These are phyloP conservation scores for Pimpla rufipes DNA, from an alignment of 2,888 invertebrate genomes.

Conservation along the genomic window DNA sequence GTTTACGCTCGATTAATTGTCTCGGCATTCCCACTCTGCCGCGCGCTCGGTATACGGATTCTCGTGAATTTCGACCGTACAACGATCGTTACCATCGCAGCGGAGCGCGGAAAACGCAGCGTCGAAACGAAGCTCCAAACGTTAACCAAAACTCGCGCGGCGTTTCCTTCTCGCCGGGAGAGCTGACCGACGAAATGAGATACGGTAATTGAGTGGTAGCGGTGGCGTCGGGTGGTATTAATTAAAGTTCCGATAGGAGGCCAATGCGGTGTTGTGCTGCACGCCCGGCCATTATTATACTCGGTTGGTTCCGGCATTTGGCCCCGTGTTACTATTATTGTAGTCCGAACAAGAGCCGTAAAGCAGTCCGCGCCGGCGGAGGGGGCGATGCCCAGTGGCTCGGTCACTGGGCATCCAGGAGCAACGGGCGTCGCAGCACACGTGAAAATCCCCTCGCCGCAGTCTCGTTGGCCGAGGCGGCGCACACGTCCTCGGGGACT, in stretches of 20 bases:
- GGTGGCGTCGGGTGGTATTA: slow-evolving; percentile 39
- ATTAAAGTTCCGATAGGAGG: slow-evolving; percentile 51
- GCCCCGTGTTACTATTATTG: slow-evolving; percentile 53
- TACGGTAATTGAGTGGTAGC: slow-evolving; percentile 52
- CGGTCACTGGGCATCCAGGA: slow-evolving; percentile 26
- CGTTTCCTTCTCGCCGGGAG: neutral
- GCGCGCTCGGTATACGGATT: neutral
- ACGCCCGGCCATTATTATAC: slow-evolving; percentile 45
- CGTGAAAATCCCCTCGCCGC: slow-evolving; percentile 28
- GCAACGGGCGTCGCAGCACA: neutral
- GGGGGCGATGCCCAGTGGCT: neutral
- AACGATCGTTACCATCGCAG: slow-evolving; percentile 20
- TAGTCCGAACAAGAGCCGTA: slow-evolving; percentile 56
- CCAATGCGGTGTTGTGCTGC: slow-evolving; percentile 31
- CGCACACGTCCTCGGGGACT: slow-evolving; percentile 54
- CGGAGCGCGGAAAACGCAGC: neutral
- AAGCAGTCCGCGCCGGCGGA: slow-evolving; percentile 29
- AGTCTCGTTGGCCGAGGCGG: slow-evolving; percentile 25
- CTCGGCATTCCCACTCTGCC: neutral
- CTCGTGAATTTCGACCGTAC: neutral
- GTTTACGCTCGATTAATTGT: neutral
- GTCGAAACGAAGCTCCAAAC: slow-evolving; percentile 29
- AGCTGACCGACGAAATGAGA: slow-evolving; percentile 49
- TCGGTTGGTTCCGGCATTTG: slow-evolving; percentile 34
- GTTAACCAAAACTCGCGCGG: slow-evolving; percentile 22